Base-by-base conservation (phyloP, 2,113 vertebrate genomes). In the Crocuta crocuta region DNA sequence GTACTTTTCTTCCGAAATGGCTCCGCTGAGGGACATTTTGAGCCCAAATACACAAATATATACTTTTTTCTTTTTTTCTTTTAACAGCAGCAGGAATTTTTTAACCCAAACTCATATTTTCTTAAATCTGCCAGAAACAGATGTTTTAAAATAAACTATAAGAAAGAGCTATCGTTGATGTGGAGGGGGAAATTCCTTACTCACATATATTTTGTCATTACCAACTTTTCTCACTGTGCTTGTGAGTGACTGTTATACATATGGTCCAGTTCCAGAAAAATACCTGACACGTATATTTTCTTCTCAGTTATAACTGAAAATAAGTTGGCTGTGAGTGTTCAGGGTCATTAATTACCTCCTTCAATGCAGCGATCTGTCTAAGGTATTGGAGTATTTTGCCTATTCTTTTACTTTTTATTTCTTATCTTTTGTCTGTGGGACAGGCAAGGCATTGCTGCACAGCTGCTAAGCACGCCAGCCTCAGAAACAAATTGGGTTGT, bases 401-500 rank as follows among this genome's bases (percentile, higher is more conserved):
- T 93, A 55, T 48, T 97, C 61, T 86, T 76, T 89, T 70, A 70
- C 71, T 81, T 45, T 94, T 97, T 71, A 70, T 66, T 58, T 91
- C 80, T 95, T 70, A 73, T 83, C 24, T 95, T 94, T 58, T 74
- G 63, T 95, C 66, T 95, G 89, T 83, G 50, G 11, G 84, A 94
- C 21, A 90, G 55, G 93, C 50, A 95, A 96, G 96, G 33, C 48
- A 65, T 71, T 94, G 33, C 71, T 26, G 53, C 95, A 86, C 85
- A 97, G 95, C 91, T 97, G 81, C 89, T 96, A 71, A 97, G 21
- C 5, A 89, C 19, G 50, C 39, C n/a, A 94, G 84, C 43, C 61
- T 93, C 90, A 92, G 88, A 97, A 97, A 95, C 81, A 98, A 97
- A 98, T 93, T 97, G 89, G 45, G 28, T 78, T 97, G 92, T 96